Conservation (phyloP, 2,888 invertebrate species). For the Latrodectus hesperus region DNA sequence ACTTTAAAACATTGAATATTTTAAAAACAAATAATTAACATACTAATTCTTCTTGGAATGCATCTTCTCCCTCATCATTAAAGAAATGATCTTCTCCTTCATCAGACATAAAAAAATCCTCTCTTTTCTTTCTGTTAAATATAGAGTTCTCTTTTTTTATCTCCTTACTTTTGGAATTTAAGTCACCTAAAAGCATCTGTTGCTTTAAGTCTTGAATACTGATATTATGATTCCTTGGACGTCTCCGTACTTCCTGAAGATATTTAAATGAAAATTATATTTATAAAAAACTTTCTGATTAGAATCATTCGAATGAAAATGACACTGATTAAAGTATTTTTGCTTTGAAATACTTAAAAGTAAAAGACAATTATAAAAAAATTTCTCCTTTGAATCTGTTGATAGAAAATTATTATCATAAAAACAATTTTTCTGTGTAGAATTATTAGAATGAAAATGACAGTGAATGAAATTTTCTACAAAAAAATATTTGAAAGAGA, state of each 20-base stretch:
- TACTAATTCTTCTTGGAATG: constrained; percentile 55
- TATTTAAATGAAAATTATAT: not conserved
- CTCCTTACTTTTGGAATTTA: constrained; percentile 1
- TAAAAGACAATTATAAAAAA: too few species aligned
- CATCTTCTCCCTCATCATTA: constrained; percentile 48
- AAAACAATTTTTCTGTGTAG: too few species aligned
- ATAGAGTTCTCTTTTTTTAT: constrained; percentile 11
- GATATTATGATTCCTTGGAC: constrained; percentile 44
- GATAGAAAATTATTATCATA: too few species aligned
- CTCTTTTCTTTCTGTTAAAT: constrained; percentile 4
- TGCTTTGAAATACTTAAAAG: too few species aligned
- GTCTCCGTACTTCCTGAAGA: constrained; percentile 46
- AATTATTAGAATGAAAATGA: too few species aligned
- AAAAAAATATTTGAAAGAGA: too few species aligned
- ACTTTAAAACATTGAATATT: too few species aligned
- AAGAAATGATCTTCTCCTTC: constrained; percentile 59
- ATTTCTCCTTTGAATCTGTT: too few species aligned
- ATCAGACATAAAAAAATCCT: constrained; percentile 27
- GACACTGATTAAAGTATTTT: too few species aligned
- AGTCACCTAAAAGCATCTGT: constrained; percentile 23
- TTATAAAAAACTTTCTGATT: not conserved
- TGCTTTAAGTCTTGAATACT: constrained; percentile 53
- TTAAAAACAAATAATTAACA: too few species aligned
- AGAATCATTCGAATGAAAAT: too few species aligned
- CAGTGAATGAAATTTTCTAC: too few species aligned